Percentiles rank a stretch among this genome's conserved stretches.
Conservation (phyloP, 2,888 invertebrate species). For the Cantharis flavilabris region DNA sequence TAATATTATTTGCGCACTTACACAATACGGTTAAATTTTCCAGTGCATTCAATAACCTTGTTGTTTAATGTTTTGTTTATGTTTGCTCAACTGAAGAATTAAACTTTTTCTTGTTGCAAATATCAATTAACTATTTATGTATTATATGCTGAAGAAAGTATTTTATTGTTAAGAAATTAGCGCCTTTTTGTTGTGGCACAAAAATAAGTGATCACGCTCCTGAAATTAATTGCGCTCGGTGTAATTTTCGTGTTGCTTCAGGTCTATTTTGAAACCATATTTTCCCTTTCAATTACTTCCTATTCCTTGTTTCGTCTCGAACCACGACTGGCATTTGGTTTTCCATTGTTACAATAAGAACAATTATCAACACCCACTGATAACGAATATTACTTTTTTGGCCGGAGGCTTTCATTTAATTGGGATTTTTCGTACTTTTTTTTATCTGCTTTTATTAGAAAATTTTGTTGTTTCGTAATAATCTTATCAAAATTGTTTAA, state of each 20-base stretch:
- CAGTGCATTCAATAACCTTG: background rate
- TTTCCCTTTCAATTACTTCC: background rate
- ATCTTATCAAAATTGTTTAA: background rate
- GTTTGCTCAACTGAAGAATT: constrained; percentile 1
- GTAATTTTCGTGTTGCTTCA: background rate
- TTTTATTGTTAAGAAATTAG: background rate
- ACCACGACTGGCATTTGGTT: background rate
- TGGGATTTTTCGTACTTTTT: background rate
- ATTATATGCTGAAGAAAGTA: background rate
- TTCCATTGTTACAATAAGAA: background rate
- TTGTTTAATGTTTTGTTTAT: constrained; percentile 1
- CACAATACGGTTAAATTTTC: background rate
- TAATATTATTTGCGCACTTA: background rate
- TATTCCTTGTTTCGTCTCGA: background rate
- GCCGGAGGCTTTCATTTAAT: background rate
- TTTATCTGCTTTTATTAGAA: background rate
- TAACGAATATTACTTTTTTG: background rate
- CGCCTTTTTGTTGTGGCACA: background rate
- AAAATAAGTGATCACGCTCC: background rate
- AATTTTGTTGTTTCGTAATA: background rate
- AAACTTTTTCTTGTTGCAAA: background rate
- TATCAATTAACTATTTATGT: background rate
- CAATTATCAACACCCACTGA: background rate
- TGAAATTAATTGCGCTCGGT: background rate
- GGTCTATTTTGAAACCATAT: background rate